These are phyloP conservation scores for Deilephila porcellus DNA, from an alignment of 2,888 invertebrate species.

Conservation along the genomic window DNA sequence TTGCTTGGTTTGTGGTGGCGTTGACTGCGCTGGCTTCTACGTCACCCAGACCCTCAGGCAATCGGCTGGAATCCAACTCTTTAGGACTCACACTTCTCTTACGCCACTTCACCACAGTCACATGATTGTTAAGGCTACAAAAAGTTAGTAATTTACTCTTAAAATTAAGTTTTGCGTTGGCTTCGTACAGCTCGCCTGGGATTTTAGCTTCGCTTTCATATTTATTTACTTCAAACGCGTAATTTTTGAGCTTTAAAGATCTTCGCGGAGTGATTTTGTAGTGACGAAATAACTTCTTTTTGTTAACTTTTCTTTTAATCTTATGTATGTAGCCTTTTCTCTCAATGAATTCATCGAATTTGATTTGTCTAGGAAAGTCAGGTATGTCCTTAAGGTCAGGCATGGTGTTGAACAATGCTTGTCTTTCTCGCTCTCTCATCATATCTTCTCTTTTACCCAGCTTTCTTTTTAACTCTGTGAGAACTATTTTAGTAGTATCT, in stretches of 20 bases:
- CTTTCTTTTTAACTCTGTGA: conserved; percentile 73
- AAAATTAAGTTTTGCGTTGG: conserved; percentile 55
- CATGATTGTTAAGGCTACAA: conserved; percentile 40
- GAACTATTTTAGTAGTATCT: conserved; percentile 69
- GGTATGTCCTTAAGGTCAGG: conserved; percentile 70
- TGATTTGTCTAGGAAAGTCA: conserved; percentile 77
- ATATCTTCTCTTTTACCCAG: conserved; percentile 76
- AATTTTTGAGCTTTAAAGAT: conserved; percentile 47
- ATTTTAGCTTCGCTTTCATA: conserved; percentile 59
- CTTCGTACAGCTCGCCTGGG: conserved; percentile 49
- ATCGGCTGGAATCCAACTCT: conserved; percentile 45
- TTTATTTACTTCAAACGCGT: conserved; percentile 47
- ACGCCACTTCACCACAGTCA: conserved; percentile 59
- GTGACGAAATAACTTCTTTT: conserved; percentile 46
- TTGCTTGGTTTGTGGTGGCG: conserved; percentile 43
- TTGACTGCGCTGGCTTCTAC: conserved; percentile 47
- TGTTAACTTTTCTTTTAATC: conserved; percentile 45
- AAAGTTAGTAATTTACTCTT: conserved; percentile 61
- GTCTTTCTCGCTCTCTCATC: conserved; percentile 79
- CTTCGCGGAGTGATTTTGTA: conserved; percentile 49
- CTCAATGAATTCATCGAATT: conserved; percentile 59
- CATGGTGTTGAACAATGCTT: conserved; percentile 78
- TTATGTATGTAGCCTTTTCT: conserved; percentile 68
- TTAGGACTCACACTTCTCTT: conserved; percentile 44
- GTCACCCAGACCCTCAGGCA: conserved; percentile 56